phyloP scores from a whole-genome alignment of 1,140 invertebrate species.

The Bombus consobrinus region DNA sequence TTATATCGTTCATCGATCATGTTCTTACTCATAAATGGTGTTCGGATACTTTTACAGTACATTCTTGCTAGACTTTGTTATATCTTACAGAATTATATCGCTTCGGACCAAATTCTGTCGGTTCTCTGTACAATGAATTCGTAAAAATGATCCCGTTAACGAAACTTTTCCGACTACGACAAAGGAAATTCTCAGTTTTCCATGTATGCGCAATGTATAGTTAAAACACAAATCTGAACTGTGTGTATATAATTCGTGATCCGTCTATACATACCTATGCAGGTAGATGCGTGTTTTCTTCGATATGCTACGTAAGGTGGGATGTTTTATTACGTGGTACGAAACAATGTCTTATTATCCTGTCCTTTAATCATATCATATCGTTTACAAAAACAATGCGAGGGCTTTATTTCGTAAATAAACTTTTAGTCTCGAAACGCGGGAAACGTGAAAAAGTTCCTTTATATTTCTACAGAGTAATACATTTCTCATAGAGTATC shows the following conservation, averaged over 20 bases:
- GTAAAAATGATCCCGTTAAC: constrained; percentile 4
- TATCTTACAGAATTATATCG: constrained; percentile 34
- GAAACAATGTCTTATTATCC: neutral
- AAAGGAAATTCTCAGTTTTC: neutral
- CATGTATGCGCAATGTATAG: neutral
- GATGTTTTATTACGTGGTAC: neutral
- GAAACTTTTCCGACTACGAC: constrained; percentile 11
- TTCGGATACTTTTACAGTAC: constrained; percentile 62
- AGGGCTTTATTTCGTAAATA: neutral
- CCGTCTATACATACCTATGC: neutral
- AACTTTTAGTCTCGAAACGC: neutral
- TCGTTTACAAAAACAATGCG: neutral
- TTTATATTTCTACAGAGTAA: neutral
- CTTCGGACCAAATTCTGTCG: neutral
- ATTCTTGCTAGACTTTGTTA: constrained; percentile 16
- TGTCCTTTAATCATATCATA: neutral
- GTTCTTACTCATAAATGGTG: constrained; percentile 75
- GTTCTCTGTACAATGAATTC: constrained; percentile 30
- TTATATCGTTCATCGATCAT: constrained; percentile 78
- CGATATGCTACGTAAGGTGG: neutral
- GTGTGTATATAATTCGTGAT: neutral
- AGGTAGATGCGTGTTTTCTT: neutral
- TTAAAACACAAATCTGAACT: neutral
- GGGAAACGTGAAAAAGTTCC: neutral
- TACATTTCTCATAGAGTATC: neutral